Base-by-base conservation (phyloP, 2,113 vertebrate species). In the Picathartes gymnocephalus region DNA sequence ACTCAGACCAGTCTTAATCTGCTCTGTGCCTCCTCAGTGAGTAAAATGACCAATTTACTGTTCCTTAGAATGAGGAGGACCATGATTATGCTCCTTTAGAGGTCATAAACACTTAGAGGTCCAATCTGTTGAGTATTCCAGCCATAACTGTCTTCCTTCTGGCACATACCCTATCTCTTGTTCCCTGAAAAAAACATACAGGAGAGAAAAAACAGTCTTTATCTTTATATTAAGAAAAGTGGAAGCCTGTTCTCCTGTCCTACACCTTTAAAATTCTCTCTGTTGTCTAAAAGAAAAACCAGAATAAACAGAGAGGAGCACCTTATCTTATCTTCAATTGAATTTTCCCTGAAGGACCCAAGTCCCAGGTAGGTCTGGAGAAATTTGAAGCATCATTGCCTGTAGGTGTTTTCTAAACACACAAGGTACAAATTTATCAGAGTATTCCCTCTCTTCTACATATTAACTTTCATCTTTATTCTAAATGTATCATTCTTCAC, bases 391-490 rank as follows among this genome's bases (percentile, higher is more conserved):
- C 71, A 69, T 62, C 17, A 1, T 54, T 83, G 94, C 93, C 94
- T 68, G 47, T 78, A 81, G 94, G 69, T 93, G 80, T 95, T 92
- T 95, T 91, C 90, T 86, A 74, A 90, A 93, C 72, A 81, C 21
- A 91, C 44, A 78, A 83, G 69, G 77, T 90, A 93, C 65, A 79
- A 84, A 83, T 81, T 86, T 93, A 93, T 96, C 93, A 79, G 76
- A 72, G 33, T 48, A 90, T 86, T 95, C 42, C 51, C 60, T 81
- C 90, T 95, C 61, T 79, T 92, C 57, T 84, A 39, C 88, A 45
- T 92, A 70, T 65, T 91, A 86, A 24, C 86, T 95, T 93, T 96
- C 66, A 93, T 93, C 85, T 94, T 92, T 89, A 76, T 96, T 94
- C 72, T 81, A 89, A 87, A 73, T 62, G 23, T 74, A 68, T 66